These are phyloP conservation scores for Metacarcinus magister DNA, from an alignment of 2,888 invertebrate genomes.

Conservation along the genomic window DNA sequence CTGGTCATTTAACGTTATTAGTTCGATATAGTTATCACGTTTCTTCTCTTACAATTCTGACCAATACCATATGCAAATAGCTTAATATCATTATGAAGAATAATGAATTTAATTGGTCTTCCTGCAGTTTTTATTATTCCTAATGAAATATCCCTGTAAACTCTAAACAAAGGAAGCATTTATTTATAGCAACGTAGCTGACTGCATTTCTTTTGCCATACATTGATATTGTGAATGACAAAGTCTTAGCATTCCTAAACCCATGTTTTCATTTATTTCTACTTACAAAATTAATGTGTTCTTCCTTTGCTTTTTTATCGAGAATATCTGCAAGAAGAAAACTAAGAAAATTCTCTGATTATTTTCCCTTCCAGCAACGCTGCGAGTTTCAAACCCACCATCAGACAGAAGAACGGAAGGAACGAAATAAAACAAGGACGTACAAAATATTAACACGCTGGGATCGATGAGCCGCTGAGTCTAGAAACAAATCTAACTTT, in stretches of 20 bases:
- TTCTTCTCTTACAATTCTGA: too few relatives aligned
- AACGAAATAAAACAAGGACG: neutral
- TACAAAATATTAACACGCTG: neutral
- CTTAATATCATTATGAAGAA: too few relatives aligned
- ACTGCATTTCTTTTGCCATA: too few relatives aligned
- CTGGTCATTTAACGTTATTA: too few relatives aligned
- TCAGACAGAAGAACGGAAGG: neutral
- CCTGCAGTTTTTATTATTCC: too few relatives aligned
- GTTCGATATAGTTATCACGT: too few relatives aligned
- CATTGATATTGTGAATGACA: neutral
- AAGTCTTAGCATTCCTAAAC: neutral
- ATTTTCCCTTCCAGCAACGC: neutral
- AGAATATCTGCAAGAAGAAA: neutral
- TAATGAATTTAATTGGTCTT: too few relatives aligned
- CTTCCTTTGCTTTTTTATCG: neutral
- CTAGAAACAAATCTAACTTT: neutral
- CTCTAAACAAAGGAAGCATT: too few relatives aligned
- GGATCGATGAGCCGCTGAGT: neutral
- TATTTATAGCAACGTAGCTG: too few relatives aligned
- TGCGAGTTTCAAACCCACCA: neutral
- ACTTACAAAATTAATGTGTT: neutral
- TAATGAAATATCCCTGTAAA: too few relatives aligned
- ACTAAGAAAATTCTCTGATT: too few relatives aligned
- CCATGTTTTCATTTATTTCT: neutral
- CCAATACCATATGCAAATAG: too few relatives aligned